These are phyloP conservation scores for Megalopta genalis DNA, from an alignment of 1,140 invertebrate genomes.

Conservation along the genomic window DNA sequence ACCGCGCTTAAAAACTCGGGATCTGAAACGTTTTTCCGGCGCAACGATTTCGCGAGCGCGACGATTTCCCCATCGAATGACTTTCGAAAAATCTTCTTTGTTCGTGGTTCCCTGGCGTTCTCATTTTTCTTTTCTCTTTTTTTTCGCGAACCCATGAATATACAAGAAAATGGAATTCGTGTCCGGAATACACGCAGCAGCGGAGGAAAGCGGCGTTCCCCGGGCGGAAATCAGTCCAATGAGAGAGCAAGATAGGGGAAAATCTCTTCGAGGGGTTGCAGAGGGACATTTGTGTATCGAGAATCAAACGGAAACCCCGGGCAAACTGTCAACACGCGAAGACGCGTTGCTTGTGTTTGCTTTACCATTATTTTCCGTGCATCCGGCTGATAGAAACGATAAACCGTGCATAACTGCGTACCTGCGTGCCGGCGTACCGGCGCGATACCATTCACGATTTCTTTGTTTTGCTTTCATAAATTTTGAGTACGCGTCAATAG, in stretches of 20 bases:
- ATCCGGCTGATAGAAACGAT: background rate
- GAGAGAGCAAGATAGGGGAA: background rate
- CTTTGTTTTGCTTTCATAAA: slow-evolving; percentile 20
- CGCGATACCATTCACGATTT: no score
- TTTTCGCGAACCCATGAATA: slow-evolving; percentile 40
- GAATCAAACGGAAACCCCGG: slow-evolving; percentile 20
- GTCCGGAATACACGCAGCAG: slow-evolving; percentile 22
- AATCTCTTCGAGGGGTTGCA: background rate
- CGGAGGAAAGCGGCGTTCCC: background rate
- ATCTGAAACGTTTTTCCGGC: background rate
- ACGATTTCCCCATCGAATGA: background rate
- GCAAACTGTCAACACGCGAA: slow-evolving; percentile 30
- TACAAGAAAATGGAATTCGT: slow-evolving; percentile 37
- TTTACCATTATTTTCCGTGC: slow-evolving; percentile 18
- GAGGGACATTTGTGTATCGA: slow-evolving; percentile 20
- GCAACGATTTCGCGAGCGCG: background rate
- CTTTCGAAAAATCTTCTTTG: background rate
- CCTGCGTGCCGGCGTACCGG: background rate
- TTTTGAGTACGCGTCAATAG: slow-evolving; percentile 23
- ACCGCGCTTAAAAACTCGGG: background rate
- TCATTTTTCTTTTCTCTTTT: slow-evolving; percentile 31
- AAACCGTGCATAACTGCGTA: background rate
- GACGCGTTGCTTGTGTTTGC: slow-evolving; percentile 25
- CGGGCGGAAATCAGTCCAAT: slow-evolving; percentile 12
- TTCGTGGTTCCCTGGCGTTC: background rate